Base-by-base conservation (phyloP, 2,113 vertebrate genomes). In the Callopanchax toddi region DNA sequence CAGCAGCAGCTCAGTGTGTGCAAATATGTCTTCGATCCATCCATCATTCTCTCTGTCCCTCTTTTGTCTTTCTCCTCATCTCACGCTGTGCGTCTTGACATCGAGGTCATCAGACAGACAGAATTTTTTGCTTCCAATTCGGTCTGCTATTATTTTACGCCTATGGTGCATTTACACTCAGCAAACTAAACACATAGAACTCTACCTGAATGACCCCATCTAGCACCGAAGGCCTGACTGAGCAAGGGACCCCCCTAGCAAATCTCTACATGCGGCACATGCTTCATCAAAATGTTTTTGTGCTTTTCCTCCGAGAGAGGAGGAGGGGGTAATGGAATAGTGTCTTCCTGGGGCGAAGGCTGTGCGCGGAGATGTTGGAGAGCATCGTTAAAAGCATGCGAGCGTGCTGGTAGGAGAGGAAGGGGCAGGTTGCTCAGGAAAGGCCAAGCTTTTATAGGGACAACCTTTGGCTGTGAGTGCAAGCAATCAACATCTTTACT, bases 341-440 rank as follows among this genome's bases (percentile, higher is more conserved):
- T 44, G 40, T 78, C 73, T 89, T 83, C 77, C 74, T 10, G 60
- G 56, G 74, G 70, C 40, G 37, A 83, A 77, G 60, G 71, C 70
- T 82, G 65, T 68, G 58, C 39, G 0, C 37, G 29, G 71, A 61
- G 80, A 78, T 51, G 56, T 66, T 57, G 74, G 83, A 86, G 76
- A 73, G 74, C 60, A 67, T 86, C 70, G 75, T 87, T 89, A 87
- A 86, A 89, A 89, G 85, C 82, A 84, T 79, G 67, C 67, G 66
- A 78, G 76, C 56, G 43, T 40, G 53, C 73, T 85, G 67, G 61
- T 76, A 71, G 70, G 70, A 85, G 81, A 77, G 45, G 17, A 44
- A 55, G 55, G 56, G 76, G 69, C 66, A 71, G 59, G 65, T 62
- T 67, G 81, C 70, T 77, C 78, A 62, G 64, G 71, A 80, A 70